Conservation (phyloP, 1,140 invertebrate genomes). For the Bombus pyrosoma region DNA sequence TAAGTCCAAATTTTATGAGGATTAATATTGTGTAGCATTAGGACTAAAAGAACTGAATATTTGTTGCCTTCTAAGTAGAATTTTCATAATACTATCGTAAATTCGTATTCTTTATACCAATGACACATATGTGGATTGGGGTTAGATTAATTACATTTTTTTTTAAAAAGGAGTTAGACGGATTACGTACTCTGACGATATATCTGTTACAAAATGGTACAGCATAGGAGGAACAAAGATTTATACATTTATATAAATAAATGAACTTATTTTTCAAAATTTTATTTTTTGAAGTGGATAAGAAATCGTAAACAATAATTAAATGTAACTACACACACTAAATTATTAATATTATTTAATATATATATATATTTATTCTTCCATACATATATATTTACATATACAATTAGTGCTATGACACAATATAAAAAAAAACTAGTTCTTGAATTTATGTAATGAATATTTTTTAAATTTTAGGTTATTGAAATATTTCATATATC, state of each 20-base stretch:
- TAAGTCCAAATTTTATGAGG: no score
- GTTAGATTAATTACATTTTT: no score
- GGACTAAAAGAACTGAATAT: no score
- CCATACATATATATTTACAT: neutral
- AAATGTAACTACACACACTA: neutral
- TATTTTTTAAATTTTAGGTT: neutral
- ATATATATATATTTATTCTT: neutral
- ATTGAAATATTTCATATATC: neutral
- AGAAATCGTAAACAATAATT: neutral
- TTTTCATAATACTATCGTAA: no score
- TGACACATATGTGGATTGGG: no score
- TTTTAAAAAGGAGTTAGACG: no score
- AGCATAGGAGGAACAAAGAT: neutral
- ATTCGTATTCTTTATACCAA: no score
- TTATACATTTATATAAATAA: slow-evolving; percentile 9
- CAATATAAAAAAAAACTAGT: neutral
- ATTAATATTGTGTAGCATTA: no score
- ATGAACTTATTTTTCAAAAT: neutral
- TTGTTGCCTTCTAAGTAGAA: no score
- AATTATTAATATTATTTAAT: slow-evolving; percentile 5
- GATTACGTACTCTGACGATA: no score
- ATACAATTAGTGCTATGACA: neutral
- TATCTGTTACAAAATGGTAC: neutral
- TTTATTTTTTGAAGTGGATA: slow-evolving; percentile 1
- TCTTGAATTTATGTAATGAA: neutral